A percentile compares a stretch with the other conserved stretches of the same genome.
Evolutionary conservation across 2,888 invertebrate genomes (phyloP).

Genomic region (Tetrapedia diversipes): DNA sequence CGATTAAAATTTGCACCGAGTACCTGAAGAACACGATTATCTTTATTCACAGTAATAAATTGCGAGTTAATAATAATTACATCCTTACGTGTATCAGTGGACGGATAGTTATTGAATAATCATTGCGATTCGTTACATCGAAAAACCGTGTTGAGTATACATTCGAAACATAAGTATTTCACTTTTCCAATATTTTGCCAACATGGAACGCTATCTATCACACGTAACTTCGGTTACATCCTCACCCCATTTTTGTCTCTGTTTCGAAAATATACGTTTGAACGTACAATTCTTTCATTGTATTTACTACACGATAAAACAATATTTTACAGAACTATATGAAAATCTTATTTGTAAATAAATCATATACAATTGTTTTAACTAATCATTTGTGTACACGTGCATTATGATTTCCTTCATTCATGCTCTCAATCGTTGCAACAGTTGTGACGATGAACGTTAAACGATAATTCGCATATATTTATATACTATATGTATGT

Average conservation of each 20-base stretch:
- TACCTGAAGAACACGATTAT: constrained; percentile 78
- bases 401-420: constrained; percentile 46
- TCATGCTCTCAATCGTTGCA: constrained; percentile 26
- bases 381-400: constrained; percentile 64
- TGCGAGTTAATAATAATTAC: constrained; percentile 79
- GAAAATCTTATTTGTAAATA: constrained; percentile 67
- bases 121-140: constrained; percentile 40
- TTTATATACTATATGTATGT: not conserved
- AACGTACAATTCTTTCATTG: constrained; percentile 44
- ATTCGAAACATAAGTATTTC: constrained; percentile 21
- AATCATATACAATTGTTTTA: constrained; percentile 71
- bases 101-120: constrained; percentile 71
- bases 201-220: constrained; percentile 4
- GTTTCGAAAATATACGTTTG: constrained; percentile 37
- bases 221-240: constrained; percentile 11
- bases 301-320: constrained; percentile 55
- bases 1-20: constrained; percentile 80
- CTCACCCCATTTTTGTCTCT: constrained; percentile 10
- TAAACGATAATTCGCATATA: constrained; percentile 10
- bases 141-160: constrained; percentile 19
- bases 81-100: constrained; percentile 74
- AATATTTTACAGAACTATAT: constrained; percentile 72
- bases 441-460: constrained; percentile 39
- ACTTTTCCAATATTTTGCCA: constrained; percentile 16
- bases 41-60: constrained; percentile 79